phyloP scores from a whole-genome alignment of 2,888 invertebrate species.

The Eugnorisma glareosa region DNA sequence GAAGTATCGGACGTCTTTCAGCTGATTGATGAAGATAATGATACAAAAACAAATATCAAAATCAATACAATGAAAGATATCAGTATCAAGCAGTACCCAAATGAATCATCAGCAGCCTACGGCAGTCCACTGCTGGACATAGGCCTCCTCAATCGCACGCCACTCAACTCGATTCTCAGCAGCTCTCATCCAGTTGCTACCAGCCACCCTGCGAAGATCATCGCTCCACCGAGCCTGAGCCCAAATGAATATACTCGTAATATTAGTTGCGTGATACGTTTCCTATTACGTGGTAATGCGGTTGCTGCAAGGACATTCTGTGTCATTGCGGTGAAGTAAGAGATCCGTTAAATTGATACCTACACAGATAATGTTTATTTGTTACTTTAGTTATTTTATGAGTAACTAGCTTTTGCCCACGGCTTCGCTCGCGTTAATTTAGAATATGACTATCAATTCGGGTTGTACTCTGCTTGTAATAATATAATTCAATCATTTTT shows the following conservation, averaged over 20 bases:
- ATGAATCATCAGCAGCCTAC: too few relatives aligned
- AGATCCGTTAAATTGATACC: conserved; percentile 42
- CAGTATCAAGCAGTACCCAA: neutral
- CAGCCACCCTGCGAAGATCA: too few relatives aligned
- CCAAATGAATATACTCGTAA: conserved; percentile 1
- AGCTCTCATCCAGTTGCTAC: too few relatives aligned
- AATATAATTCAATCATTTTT: too few relatives aligned
- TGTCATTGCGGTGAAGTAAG: conserved; percentile 58
- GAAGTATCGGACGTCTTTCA: neutral
- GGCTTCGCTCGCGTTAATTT: too few relatives aligned
- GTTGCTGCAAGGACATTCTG: conserved; percentile 50
- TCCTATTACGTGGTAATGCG: conserved; percentile 48
- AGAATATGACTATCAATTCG: too few relatives aligned
- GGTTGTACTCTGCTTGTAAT: too few relatives aligned
- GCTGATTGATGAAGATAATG: neutral
- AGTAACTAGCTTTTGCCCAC: too few relatives aligned
- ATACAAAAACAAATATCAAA: conserved; percentile 9
- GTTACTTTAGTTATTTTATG: conserved; percentile 2
- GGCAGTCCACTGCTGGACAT: too few relatives aligned
- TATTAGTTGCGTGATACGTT: conserved; percentile 34
- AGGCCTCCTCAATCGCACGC: too few relatives aligned
- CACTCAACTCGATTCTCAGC: too few relatives aligned
- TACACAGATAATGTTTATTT: conserved; percentile 31
- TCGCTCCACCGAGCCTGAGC: too few relatives aligned
- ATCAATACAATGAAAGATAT: neutral